Base-by-base conservation (phyloP, 2,888 invertebrate genomes). In the Trichopria drosophilae region DNA sequence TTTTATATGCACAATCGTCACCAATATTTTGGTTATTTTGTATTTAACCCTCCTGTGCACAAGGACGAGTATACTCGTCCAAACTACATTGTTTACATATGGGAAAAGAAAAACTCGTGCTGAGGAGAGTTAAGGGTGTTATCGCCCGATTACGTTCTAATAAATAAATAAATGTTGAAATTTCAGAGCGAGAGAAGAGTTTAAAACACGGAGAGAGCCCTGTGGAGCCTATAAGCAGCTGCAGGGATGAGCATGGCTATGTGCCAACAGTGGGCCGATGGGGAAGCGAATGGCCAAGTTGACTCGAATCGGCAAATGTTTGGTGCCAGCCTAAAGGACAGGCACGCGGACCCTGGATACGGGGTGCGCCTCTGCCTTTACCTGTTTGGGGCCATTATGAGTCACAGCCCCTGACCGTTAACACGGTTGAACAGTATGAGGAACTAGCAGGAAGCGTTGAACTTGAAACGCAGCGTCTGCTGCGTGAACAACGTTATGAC, bases 201-300 rank as follows among this genome's bases (percentile, higher is more conserved):
- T 62, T 66, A 68, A 73, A 71, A 62, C 64, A 73, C 72, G 73
- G 70, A 69, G 76, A 75, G 73, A 72, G 73, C 77, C 76, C 77
- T 77, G 77, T 76, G 68, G 76, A 76, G 76, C 77, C 76, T 60
- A 75, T 75, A 72, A 76, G 77, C 76, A 77, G 76, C 77, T 77
- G 72, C 78, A 77, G 78, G 76, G 79, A 81, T 73, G 80, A 80
- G 67, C 75, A 75, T 68, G 78, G 80, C 61, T 83, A 83, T 72
- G 82, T 86, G 79, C 90, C 90, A 79, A 83, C 86, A 75, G 90
- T 90, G 76, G 90, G 90, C 75, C 87, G 91, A 67, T 93, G 91
- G 91, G 92, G 91, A 78, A 86, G 87, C 80, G 92, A 93, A 80
- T 93, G 93, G 93, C 93, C 93, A 82, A 93, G 93, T 92, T 93